Base-by-base conservation (phyloP, 2,888 invertebrate species). In the Drosophila differens region DNA sequence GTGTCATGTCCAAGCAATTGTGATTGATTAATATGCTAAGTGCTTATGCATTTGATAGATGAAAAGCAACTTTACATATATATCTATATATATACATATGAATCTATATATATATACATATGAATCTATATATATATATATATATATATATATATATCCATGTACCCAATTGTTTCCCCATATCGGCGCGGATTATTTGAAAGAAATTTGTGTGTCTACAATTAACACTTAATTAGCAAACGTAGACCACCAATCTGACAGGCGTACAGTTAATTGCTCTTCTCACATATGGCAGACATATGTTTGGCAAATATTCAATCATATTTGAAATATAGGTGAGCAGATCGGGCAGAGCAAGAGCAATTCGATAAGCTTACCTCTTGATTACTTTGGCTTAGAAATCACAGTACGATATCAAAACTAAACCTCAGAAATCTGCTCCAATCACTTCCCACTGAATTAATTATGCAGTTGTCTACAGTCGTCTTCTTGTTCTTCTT, bases 1-100 rank as follows among this genome's bases (percentile, higher is more conserved):
- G 41, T 51, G 55, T 62, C 66, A 53, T 64, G 70, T 76, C 68
- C 71, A 68, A 76, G 59, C 71, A 58, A 52, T 62, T 81, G 67
- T 79, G 79, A 81, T 81, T 79, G 79, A 81, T 81, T 81, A 77
- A 68, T 39, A 60, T 61, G 68, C 68, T 79, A 72, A 81, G 82
- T 81, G 82, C 69, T 76, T 70, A 54, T 61, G 64, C 59, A 63
- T 74, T 52, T 79, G 82, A 78, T 64, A 74, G 51, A 70, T 70
- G 58, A 41, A 63, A 60, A 63, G 9, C 22, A 35, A 52, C 10
- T 30, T 25, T n/a, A 41, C 16, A 35, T 35, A 16, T 5, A 5
- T 5, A 12, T n/a, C n/a, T 2, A 39, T 3, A 7, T 19, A 39
- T 4, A 10, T n/a, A n/a, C 3, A 10, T n/a, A 41, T 4, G 4